These are phyloP conservation scores for Laupala kohalensis DNA, from an alignment of 1,140 invertebrate genomes.

Conservation along the genomic window DNA sequence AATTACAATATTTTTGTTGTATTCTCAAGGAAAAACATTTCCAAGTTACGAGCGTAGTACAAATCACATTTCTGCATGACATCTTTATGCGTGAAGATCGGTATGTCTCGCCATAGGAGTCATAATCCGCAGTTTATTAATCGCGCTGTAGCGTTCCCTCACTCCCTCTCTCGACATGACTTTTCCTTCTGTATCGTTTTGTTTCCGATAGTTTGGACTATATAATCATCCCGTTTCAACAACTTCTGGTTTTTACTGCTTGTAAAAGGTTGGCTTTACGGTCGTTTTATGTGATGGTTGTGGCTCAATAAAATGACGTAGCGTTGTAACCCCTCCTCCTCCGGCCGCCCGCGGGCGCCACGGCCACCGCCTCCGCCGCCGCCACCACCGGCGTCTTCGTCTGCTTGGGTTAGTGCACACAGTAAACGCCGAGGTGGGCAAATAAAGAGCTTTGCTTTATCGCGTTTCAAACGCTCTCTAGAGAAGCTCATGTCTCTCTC, in stretches of 20 bases:
- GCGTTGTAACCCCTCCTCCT: background rate
- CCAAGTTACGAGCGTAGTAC: background rate
- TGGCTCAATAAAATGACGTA: background rate
- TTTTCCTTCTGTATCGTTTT: background rate
- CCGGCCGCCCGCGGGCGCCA: too few relatives aligned
- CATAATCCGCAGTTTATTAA: background rate
- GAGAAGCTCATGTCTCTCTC: background rate
- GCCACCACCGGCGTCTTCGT: background rate
- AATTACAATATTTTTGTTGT: background rate
- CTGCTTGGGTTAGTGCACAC: background rate
- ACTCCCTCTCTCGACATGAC: background rate
- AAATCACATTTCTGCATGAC: background rate
- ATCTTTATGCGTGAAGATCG: background rate
- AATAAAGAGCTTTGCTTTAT: background rate
- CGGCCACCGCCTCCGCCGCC: too few relatives aligned
- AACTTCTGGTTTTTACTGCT: background rate
- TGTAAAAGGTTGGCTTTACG: background rate
- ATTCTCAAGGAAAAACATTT: background rate
- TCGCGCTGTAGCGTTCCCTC: too few relatives aligned
- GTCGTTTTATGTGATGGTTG: background rate
- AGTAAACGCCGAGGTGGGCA: background rate
- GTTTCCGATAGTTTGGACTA: background rate
- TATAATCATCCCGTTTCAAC: background rate
- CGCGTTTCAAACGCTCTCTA: background rate
- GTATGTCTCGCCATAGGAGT: too few relatives aligned